phyloP scores from a whole-genome alignment of 1,140 invertebrate species.

The Lutraria rhynchaena region DNA sequence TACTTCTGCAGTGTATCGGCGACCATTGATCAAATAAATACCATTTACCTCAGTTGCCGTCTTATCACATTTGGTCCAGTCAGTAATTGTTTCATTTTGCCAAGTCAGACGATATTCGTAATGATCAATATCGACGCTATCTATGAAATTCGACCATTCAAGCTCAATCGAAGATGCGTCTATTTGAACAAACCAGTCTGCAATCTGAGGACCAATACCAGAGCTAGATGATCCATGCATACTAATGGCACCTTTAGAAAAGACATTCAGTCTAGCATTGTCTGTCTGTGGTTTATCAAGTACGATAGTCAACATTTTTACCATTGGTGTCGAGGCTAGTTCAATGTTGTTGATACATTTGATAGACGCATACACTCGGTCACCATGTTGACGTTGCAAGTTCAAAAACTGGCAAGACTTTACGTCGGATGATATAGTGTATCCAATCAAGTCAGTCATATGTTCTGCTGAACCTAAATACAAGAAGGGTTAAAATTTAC shows the following conservation, averaged over 20 bases:
- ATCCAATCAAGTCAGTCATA: background rate
- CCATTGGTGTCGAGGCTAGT: background rate
- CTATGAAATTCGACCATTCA: conserved; percentile 18
- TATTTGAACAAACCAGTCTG: background rate
- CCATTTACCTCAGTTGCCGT: background rate
- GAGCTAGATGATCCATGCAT: too few species aligned
- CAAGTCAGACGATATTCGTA: conserved; percentile 8
- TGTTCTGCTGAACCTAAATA: background rate
- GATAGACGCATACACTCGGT: background rate
- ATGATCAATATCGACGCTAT: background rate
- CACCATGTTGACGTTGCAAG: background rate
- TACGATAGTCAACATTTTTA: background rate
- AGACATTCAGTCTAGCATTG: background rate
- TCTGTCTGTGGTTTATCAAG: background rate
- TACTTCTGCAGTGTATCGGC: background rate
- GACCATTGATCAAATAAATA: background rate
- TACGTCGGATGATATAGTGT: background rate
- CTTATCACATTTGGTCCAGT: background rate
- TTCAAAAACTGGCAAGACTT: background rate
- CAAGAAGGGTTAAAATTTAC: background rate
- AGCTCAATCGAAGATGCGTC: background rate
- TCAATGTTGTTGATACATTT: conserved; percentile 34
- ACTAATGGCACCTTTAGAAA: background rate
- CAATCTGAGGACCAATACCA: too few species aligned
- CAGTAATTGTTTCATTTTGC: background rate